Conservation (phyloP, 1,140 invertebrate genomes). For the Drosophila mauritiana region DNA sequence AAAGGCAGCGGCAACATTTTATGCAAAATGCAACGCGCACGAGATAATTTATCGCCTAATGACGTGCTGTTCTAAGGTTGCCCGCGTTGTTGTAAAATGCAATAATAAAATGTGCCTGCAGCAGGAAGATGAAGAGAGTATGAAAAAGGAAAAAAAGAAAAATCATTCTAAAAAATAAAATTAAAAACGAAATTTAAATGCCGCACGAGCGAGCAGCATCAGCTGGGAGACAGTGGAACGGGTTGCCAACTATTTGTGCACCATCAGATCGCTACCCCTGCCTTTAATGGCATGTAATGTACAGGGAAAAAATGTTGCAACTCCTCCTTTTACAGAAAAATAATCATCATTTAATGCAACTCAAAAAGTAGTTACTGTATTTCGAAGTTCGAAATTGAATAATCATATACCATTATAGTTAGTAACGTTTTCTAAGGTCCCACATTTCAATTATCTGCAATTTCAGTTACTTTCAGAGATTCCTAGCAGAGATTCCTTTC, state of each 20-base stretch:
- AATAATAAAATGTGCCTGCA: slow-evolving; percentile 71
- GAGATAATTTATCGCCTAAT: slow-evolving; percentile 82
- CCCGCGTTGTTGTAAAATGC: slow-evolving; percentile 67
- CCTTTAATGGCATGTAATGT: slow-evolving; percentile 40
- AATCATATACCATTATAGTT: too few relatives aligned
- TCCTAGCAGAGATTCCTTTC: neutral
- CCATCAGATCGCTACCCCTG: slow-evolving; percentile 29
- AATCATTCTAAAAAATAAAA: slow-evolving; percentile 44
- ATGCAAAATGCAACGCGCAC: slow-evolving; percentile 77
- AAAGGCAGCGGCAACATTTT: slow-evolving; percentile 66
- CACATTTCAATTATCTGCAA: neutral
- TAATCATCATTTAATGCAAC: too few relatives aligned
- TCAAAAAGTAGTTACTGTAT: too few relatives aligned
- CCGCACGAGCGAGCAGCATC: slow-evolving; percentile 49
- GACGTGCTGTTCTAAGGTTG: slow-evolving; percentile 81
- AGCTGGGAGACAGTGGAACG: slow-evolving; percentile 22
- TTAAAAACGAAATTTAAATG: slow-evolving; percentile 78
- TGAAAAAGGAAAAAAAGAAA: slow-evolving; percentile 16
- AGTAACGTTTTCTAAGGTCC: neutral
- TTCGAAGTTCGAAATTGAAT: too few relatives aligned
- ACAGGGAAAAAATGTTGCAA: neutral
- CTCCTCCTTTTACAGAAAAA: too few relatives aligned
- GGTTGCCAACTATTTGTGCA: slow-evolving; percentile 48
- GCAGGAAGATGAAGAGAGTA: slow-evolving; percentile 28
- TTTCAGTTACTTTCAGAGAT: neutral